Base-by-base conservation (phyloP, 2,797 vertebrate species). In the Pterois miles region DNA sequence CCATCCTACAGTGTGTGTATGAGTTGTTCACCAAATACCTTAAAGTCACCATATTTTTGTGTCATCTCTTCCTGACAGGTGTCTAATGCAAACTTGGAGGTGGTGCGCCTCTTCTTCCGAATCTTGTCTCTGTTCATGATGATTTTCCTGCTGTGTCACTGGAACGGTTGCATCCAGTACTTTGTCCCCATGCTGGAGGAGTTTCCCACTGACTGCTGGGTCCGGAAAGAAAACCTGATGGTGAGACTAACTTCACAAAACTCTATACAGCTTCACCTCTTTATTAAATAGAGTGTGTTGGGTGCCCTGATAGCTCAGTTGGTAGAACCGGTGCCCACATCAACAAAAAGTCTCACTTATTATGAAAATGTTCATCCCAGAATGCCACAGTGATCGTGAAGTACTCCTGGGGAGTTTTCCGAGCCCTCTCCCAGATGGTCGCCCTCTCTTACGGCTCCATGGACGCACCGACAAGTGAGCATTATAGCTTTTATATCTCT, bases 131-230 rank as follows among this genome's bases (percentile, higher is more conserved):
- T 96, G 48, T 96, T 96, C 83, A 95, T 95, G 92, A 96, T 95
- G 94, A 95, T 96, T 52, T 95, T 96, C 90, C 87, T 96, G 77
- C 88, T 96, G 74, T 96, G 94, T 72, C 96, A 96, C 85, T 96
- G 95, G 96, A 96, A 96, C n/a, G 95, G 95, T 57, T 96, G 95
- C 88, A 95, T 96, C 87, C 96, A 96, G 89, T 96, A 96, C 78
- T 96, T 96, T 33, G 95, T 96, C 31, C 95, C 95, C 4, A 95
- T 95, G 94, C 87, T 96, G 83, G 94, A 95, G 82, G 94, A 95
- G 85, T 96, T 96, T 78, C 96, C 95, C 10, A 70, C 88, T 0
- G 94, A 96, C 85, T 96, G 95, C 83, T 96, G 95, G 95, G 94
- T 96, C 58, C 90, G 92, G 18, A 94, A 93, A 69, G 95, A 95